Conservation (phyloP, 2,888 invertebrate genomes). For the Clunio marinus region DNA sequence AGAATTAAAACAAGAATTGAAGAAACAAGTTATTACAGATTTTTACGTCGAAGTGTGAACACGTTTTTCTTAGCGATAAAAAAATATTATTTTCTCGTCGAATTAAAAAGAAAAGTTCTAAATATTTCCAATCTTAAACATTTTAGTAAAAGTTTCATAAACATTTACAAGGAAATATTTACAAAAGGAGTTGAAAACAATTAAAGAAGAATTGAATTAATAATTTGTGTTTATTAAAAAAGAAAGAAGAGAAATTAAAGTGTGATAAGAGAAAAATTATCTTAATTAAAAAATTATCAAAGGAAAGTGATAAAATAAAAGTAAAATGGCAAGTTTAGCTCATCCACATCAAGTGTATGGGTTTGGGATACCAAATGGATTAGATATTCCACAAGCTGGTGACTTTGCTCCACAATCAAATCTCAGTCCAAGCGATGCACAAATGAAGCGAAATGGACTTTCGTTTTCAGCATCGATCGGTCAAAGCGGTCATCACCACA, state of each 20-base stretch:
- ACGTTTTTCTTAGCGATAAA: neutral
- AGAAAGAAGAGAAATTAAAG: no score
- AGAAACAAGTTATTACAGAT: slow-evolving; percentile 39
- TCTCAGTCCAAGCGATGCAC: slow-evolving; percentile 48
- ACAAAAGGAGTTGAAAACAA: no score
- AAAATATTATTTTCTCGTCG: neutral
- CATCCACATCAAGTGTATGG: slow-evolving; percentile 50
- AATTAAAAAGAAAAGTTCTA: neutral
- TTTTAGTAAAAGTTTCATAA: no score
- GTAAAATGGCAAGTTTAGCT: slow-evolving; percentile 48
- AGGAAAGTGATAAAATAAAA: neutral
- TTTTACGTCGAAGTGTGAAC: slow-evolving; percentile 37
- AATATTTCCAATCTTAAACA: no score
- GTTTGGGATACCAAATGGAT: slow-evolving; percentile 49
- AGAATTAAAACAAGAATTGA: slow-evolving; percentile 39
- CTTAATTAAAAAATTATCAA: neutral
- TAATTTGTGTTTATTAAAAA: no score
- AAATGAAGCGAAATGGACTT: slow-evolving; percentile 49
- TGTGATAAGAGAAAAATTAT: neutral
- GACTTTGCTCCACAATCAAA: slow-evolving; percentile 49
- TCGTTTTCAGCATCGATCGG: slow-evolving; percentile 49
- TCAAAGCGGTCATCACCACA: slow-evolving; percentile 43
- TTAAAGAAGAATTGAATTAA: no score
- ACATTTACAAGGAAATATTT: no score
- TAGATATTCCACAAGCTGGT: slow-evolving; percentile 49